Evolutionary conservation across 2,888 invertebrate species (phyloP).

Genomic region (Meteorus cinctellus): DNA sequence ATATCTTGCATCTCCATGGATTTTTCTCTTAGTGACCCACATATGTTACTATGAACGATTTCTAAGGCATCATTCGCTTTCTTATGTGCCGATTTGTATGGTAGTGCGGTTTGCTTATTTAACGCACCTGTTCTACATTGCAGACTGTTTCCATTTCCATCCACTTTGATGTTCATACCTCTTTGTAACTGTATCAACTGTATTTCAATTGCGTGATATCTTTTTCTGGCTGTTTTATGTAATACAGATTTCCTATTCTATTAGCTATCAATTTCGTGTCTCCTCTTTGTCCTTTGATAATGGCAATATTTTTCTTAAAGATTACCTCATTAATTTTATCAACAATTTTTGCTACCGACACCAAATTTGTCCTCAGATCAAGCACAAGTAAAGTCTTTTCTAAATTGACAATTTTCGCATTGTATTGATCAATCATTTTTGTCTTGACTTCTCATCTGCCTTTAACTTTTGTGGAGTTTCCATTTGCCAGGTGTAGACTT

Average conservation of each 20-base stretch:
- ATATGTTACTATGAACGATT: no score
- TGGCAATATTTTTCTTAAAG: conserved; percentile 42
- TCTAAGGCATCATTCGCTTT: no score
- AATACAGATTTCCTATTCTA: conserved; percentile 45
- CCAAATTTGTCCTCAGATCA: conserved; percentile 42
- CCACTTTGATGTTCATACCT: no score
- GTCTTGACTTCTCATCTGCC: neutral
- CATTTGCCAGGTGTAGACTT: neutral
- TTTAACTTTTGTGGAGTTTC: neutral
- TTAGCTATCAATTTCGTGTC: conserved; percentile 39
- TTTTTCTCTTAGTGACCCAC: no score
- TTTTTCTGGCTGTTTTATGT: conserved; percentile 18
- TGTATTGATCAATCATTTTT: neutral
- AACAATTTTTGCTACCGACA: conserved; percentile 44
- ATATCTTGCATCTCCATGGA: conserved; percentile 44
- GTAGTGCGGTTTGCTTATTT: no score
- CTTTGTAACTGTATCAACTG: no score
- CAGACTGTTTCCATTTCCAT: no score
- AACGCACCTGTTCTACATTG: no score
- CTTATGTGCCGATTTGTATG: no score
- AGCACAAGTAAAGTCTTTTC: conserved; percentile 27
- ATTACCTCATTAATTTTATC: conserved; percentile 36
- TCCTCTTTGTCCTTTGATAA: conserved; percentile 36
- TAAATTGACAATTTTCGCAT: no score
- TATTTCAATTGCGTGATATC: no score